Base-by-base conservation (phyloP, 2,113 vertebrate species). In the Sylvietta virens region DNA sequence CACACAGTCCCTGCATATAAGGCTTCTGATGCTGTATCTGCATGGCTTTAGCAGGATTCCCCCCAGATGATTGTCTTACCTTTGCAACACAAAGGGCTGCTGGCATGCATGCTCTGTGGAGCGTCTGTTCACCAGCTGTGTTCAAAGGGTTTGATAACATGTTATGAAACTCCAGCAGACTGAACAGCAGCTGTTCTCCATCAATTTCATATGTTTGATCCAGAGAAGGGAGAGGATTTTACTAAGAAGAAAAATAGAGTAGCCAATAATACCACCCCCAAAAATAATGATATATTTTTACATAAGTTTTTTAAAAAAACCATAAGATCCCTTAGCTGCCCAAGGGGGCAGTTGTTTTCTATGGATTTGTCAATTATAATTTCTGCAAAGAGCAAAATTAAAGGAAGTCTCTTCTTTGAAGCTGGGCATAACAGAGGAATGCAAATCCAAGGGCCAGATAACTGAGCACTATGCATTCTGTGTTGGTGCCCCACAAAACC, bases 121-220 rank as follows among this genome's bases (percentile, higher is more conserved):
- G 16, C 3, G 9, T 97, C 97, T 95, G 89, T 78, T 94, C 86
- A 85, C 97, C 97, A 98, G 96, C 97, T 98, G 97, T 54, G 73
- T 97, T 98, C 96, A 98, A 98, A 98, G 96, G 90, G 76, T 94
- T 94, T 95, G 95, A 96, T 97, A 97, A 96, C 94, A 96, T 57
- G 69, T 97, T 97, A 97, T 94, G 96, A 95, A 97, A 92, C 90
- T 95, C 73, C 61, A 82, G 72, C 67, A 95, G 81, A 80, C 94
- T 96, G 69, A 88, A 82, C 50, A 96, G 73, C 86, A 98, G 94
- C 86, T 98, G 96, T 94, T 98, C 97, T 92, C 40, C 97, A 97
- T 98, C 94, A 98, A 30, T 54, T 92, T 82, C 93, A 81, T 88
- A 69, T 88, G 94, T 86, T 96, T 88, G 48, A 48, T 93, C 95